Evolutionary conservation across 2,888 invertebrate genomes (phyloP).

Genomic region (Zonitis immaculata): DNA sequence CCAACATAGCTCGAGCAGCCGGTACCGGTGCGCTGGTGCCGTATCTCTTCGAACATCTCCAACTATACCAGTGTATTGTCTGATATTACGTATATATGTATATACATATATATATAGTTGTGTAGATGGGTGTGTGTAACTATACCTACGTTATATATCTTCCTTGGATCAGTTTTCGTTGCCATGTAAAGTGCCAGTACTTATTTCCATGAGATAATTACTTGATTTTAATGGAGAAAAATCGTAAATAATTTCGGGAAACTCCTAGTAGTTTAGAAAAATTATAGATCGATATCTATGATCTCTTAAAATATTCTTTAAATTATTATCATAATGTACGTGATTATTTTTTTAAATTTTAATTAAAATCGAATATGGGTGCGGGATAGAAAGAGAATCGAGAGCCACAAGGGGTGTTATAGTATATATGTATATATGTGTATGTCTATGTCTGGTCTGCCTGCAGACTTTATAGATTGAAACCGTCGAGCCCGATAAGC

Average conservation of each 20-base stretch:
- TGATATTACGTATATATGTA: constrained; percentile 13
- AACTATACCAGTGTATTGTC: constrained; percentile 22
- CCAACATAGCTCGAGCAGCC: constrained; percentile 23
- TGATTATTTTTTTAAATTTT: constrained; percentile 18
- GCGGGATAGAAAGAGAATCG: no score
- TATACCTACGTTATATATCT: constrained; percentile 9
- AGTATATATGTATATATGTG: not conserved
- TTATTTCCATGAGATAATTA: constrained; percentile 20
- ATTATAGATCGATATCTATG: not conserved
- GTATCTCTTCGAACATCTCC: constrained; percentile 20
- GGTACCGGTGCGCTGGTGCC: constrained; percentile 23
- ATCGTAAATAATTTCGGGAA: no score
- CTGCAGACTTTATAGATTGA: constrained; percentile 48
- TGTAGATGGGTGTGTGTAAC: no score
- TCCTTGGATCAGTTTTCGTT: constrained; percentile 19
- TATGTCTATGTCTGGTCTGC: constrained; percentile 6
- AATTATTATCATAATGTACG: not conserved
- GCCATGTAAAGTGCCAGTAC: constrained; percentile 20
- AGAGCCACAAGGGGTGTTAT: constrained; percentile 22
- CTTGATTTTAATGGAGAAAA: constrained; percentile 7
- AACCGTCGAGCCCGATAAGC: constrained; percentile 56
- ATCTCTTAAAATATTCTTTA: not conserved
- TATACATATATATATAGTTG: no score
- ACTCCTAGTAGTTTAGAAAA: no score
- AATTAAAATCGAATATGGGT: constrained; percentile 20